Conservation (phyloP, 2,113 vertebrate genomes). For the Pavo muticus region DNA sequence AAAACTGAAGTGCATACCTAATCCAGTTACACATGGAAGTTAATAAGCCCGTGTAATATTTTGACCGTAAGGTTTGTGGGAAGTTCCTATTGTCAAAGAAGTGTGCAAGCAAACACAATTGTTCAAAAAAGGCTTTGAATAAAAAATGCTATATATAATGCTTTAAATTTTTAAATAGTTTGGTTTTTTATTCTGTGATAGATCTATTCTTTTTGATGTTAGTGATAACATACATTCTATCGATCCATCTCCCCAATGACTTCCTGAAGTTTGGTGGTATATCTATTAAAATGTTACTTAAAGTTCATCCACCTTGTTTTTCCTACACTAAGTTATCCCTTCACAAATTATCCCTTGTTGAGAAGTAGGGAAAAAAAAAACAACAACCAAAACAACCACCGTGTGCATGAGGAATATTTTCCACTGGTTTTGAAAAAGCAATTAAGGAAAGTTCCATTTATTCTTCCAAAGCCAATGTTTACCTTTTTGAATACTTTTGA, state of each 20-base stretch:
- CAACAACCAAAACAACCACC: background rate
- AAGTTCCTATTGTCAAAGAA: constrained; percentile 40
- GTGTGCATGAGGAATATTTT: constrained; percentile 71
- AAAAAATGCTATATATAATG: constrained; percentile 67
- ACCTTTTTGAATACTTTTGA: constrained; percentile 52
- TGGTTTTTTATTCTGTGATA: constrained; percentile 50
- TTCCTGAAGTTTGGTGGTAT: constrained; percentile 67
- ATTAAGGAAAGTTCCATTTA: constrained; percentile 72
- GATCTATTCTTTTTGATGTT: constrained; percentile 79
- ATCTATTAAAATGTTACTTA: constrained; percentile 75
- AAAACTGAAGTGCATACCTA: background rate
- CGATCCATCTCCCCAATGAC: constrained; percentile 56
- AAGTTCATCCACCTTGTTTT: constrained; percentile 69
- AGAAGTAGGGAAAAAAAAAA: background rate
- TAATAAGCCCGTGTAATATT: background rate
- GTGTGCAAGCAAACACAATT: constrained; percentile 38
- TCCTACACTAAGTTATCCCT: constrained; percentile 63
- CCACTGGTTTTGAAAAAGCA: constrained; percentile 72
- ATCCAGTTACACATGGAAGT: background rate
- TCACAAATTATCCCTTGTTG: constrained; percentile 74
- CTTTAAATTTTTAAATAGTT: constrained; percentile 73
- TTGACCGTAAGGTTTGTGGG: background rate
- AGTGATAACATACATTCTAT: constrained; percentile 73
- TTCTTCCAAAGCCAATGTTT: constrained; percentile 74
- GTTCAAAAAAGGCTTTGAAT: constrained; percentile 70